Evolutionary conservation across 1,140 invertebrate genomes (phyloP), one percentile per base, ranked within the genome.

Genomic region (Pseudobourletiella spinata): DNA sequence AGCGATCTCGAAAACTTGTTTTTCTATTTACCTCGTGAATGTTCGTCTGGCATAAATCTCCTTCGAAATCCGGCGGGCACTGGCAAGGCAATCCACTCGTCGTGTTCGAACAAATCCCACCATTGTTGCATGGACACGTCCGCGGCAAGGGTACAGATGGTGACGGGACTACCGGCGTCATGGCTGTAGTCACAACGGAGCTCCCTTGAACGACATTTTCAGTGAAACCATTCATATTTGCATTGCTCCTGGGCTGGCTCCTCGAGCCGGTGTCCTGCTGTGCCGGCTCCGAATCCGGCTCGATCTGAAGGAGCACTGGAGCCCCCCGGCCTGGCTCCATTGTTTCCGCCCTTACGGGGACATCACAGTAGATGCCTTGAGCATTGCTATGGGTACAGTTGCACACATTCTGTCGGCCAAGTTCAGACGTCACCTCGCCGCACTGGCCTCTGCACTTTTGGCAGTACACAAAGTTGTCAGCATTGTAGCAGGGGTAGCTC

Each of bases 261-360:
- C n/a, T n/a, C n/a, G n/a, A n/a, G n/a, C n/a, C n/a, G n/a, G n/a
- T n/a, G n/a, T n/a, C n/a, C n/a, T n/a, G n/a, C n/a, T n/a, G 14
- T 30, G 43, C 24, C 24, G 15, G n/a, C 6, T 43, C 50, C 3
- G 32, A 6, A 20, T 20, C 46, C 24, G 44, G 25, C 20, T 61
- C 48, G 18, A 16, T 22, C 68, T 2, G 69, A 70, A 71, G 83
- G 84, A 48, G 81, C 72, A 71, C 83, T 85, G 11, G 78, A 74
- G 63, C 78, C 83, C 1, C 75, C 22, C 48, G 20, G 14, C 48
- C 25, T 2, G 48, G 48, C 28, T 78, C n/a, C 71, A 71, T 59
- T 75, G 30, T 57, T 73, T 64, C 67, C 77, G 64, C 3, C 77
- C 64, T 3, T 6, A 51, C 22, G 3, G 48, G 48, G 6, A 51